A percentile compares a stretch with the other conserved stretches of the same genome.
Evolutionary conservation across 2,888 invertebrate species (phyloP).

Genomic region (Torymus tubicola): DNA sequence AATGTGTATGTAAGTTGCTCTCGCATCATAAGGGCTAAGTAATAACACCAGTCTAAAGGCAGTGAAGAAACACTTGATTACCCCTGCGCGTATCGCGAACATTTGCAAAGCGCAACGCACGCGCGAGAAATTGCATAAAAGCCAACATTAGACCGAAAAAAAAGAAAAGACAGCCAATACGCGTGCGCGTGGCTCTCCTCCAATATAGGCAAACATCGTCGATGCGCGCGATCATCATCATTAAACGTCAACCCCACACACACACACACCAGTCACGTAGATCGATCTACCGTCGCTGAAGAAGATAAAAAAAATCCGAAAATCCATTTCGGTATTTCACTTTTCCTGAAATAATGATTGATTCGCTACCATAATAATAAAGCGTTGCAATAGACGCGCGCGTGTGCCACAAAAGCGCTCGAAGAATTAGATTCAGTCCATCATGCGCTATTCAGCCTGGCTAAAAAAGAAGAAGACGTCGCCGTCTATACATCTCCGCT

Average conservation of each 20-base stretch:
- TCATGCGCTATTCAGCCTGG: not conserved
- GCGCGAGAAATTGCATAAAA: constrained; percentile 4
- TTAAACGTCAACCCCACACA: constrained; percentile 4
- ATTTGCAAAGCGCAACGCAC: too few species aligned
- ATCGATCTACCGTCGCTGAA: constrained; percentile 14
- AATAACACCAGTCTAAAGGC: too few species aligned
- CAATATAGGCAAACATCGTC: too few species aligned
- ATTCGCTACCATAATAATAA: not conserved
- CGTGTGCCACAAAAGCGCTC: not conserved
- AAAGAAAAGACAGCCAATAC: too few species aligned
- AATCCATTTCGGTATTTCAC: constrained; percentile 20
- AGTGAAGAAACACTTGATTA: too few species aligned
- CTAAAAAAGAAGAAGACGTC: not conserved
- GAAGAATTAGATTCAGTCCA: constrained; percentile 11
- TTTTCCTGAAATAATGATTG: constrained; percentile 29
- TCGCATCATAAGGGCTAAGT: too few species aligned
- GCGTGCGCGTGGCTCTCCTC: too few species aligned
- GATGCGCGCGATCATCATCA: constrained; percentile 1
- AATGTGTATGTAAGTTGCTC: too few species aligned
- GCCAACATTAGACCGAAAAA: not conserved
- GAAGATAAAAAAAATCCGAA: not conserved
- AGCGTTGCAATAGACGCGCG: too few species aligned
- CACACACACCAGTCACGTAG: constrained; percentile 11
- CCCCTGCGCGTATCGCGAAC: too few species aligned
- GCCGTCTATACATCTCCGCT: too few species aligned